phyloP scores from a whole-genome alignment of 2,888 invertebrate species.

The Cepaea hortensis region DNA sequence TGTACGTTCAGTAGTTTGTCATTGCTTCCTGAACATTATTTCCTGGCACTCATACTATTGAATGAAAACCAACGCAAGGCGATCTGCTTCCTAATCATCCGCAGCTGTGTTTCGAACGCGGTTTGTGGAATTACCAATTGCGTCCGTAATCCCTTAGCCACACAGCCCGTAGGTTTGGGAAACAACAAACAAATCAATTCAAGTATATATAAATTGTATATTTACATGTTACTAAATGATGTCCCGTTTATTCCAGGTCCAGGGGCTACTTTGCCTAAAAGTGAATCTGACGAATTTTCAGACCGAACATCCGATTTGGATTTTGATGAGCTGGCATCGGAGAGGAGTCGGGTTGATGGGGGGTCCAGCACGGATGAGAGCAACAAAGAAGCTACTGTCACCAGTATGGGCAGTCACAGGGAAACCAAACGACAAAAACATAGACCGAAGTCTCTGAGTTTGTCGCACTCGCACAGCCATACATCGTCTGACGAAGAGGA shows the following conservation, averaged over 20 bases:
- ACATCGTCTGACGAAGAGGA: slow-evolving; percentile 68
- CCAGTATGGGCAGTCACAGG: slow-evolving; percentile 61
- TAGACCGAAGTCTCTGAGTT: slow-evolving; percentile 69
- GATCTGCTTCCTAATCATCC: no score
- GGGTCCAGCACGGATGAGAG: slow-evolving; percentile 68
- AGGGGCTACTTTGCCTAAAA: slow-evolving; percentile 58
- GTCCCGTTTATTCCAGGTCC: slow-evolving; percentile 50
- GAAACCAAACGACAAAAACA: slow-evolving; percentile 60
- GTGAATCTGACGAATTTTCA: slow-evolving; percentile 71
- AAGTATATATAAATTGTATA: no score
- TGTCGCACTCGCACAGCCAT: slow-evolving; percentile 69
- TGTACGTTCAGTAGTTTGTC: no score
- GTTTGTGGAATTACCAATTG: no score
- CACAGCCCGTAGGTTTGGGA: no score
- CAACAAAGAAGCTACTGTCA: slow-evolving; percentile 58
- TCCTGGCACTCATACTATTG: no score
- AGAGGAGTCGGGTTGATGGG: slow-evolving; percentile 60
- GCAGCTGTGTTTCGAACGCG: no score
- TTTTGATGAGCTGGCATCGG: slow-evolving; percentile 67
- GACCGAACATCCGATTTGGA: slow-evolving; percentile 67
- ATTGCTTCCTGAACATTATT: no score
- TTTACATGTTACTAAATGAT: no score
- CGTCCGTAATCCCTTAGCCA: no score
- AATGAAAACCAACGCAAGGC: no score
- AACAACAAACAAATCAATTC: no score